Evolutionary conservation across 2,888 invertebrate genomes (phyloP).

Genomic region (Acronicta aceris): DNA sequence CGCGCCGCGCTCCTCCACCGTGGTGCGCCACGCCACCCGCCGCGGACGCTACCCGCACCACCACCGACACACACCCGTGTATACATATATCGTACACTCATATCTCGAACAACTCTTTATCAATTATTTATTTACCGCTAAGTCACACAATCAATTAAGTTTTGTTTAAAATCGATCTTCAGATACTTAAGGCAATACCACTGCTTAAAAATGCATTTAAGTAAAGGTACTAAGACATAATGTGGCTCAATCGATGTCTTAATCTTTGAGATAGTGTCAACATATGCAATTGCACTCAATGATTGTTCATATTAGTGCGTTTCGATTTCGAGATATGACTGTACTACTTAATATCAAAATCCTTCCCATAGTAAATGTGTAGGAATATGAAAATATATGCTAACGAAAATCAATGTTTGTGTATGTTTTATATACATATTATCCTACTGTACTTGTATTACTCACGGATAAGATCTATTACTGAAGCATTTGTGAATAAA

Average conservation of each 20-base stretch:
- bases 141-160: too few species aligned
- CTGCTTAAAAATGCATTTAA: too few species aligned
- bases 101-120: conserved; percentile 27
- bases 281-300: background rate
- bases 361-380: conserved; percentile 19
- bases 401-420: conserved; percentile 30
- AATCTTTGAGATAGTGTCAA: too few species aligned
- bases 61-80: conserved; percentile 62
- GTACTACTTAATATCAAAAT: conserved; percentile 14
- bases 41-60: conserved; percentile 70
- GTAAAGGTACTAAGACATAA: too few species aligned
- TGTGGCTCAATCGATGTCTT: too few species aligned
- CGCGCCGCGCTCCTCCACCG: conserved; percentile 76
- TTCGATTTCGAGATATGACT: conserved; percentile 37
- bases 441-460: too few species aligned
- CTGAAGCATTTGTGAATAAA: too few species aligned
- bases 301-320: background rate
- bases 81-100: conserved; percentile 49
- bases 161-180: too few species aligned
- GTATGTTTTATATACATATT: too few species aligned
- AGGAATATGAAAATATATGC: conserved; percentile 32
- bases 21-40: conserved; percentile 89
- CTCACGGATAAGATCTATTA: too few species aligned
- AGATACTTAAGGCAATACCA: too few species aligned
- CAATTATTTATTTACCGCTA: too few species aligned